A percentile compares a stretch with the other conserved stretches of the same genome.
Conservation (phyloP, 1,140 invertebrate genomes). For the Leptinotarsa defecta region DNA sequence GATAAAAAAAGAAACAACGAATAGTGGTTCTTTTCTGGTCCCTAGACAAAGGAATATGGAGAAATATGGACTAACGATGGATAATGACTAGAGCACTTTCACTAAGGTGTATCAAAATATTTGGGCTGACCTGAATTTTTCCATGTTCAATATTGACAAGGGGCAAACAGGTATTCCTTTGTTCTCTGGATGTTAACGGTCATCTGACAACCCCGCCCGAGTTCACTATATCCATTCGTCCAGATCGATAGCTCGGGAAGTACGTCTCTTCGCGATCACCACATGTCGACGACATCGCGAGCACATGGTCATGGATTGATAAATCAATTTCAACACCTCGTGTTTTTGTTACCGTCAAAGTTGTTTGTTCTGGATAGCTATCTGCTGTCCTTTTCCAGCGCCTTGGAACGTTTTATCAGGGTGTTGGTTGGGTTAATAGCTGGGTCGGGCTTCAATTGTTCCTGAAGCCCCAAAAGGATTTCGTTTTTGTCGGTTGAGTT, state of each 20-base stretch:
- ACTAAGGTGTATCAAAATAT: too few relatives aligned
- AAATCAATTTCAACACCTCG: conserved; percentile 8
- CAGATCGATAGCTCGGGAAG: background rate
- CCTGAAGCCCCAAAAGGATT: background rate
- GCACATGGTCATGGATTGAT: background rate
- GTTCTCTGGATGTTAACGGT: too few relatives aligned
- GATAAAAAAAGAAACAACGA: too few relatives aligned
- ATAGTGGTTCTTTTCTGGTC: too few relatives aligned
- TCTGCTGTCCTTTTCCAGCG: background rate
- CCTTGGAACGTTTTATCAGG: background rate
- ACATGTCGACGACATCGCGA: conserved; percentile 4
- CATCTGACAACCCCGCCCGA: background rate
- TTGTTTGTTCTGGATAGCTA: background rate
- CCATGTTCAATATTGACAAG: too few relatives aligned
- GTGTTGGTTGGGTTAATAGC: background rate
- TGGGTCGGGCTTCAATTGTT: background rate
- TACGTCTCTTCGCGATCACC: background rate
- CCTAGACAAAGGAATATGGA: too few relatives aligned
- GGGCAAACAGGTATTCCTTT: too few relatives aligned
- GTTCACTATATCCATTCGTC: background rate
- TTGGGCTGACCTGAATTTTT: too few relatives aligned
- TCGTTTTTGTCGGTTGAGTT: background rate
- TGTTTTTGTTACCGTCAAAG: background rate
- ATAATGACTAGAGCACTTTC: too few relatives aligned
- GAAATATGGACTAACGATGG: too few relatives aligned